A percentile compares a stretch with the other conserved stretches of the same genome.
Evolutionary conservation across 2,797 vertebrate genomes (phyloP).

Genomic region (Gastrophryne carolinensis): DNA sequence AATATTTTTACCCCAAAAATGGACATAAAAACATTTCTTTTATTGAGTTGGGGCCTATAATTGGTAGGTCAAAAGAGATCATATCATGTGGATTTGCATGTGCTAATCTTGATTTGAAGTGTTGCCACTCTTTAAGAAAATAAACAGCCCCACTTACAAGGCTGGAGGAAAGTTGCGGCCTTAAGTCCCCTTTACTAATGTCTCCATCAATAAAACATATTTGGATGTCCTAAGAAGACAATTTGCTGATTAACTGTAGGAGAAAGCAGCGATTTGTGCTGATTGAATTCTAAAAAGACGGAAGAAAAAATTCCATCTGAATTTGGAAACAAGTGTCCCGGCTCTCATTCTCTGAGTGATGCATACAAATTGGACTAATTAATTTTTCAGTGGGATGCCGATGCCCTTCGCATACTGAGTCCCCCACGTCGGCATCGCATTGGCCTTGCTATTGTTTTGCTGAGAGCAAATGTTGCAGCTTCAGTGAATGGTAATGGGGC

Average conservation of each 20-base stretch:
- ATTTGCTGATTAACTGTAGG: slow-evolving; percentile 56
- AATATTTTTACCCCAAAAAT: no score
- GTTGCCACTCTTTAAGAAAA: no score
- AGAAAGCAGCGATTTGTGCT: slow-evolving; percentile 58
- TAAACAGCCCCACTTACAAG: no score
- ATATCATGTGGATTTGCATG: no score
- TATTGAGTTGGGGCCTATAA: no score
- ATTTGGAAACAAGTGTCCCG: neutral
- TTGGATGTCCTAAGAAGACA: slow-evolving; percentile 49
- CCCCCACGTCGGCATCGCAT: slow-evolving; percentile 32
- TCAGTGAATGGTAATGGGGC: slow-evolving; percentile 45
- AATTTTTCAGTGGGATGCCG: slow-evolving; percentile 58
- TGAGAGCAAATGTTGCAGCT: slow-evolving; percentile 35
- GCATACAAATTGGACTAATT: slow-evolving; percentile 63
- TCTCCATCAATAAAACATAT: slow-evolving; percentile 42
- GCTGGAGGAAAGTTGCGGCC: no score
- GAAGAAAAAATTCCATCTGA: slow-evolving; percentile 50
- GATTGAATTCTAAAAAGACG: slow-evolving; percentile 54
- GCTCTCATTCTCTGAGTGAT: slow-evolving; percentile 48
- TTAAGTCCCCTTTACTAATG: no score
- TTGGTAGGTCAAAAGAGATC: no score
- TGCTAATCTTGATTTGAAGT: no score
- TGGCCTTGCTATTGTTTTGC: slow-evolving; percentile 27
- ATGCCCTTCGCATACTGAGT: slow-evolving; percentile 52
- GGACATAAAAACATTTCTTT: no score